phyloP scores from a whole-genome alignment of 2,797 vertebrate species.

The Tadarida brasiliensis region DNA sequence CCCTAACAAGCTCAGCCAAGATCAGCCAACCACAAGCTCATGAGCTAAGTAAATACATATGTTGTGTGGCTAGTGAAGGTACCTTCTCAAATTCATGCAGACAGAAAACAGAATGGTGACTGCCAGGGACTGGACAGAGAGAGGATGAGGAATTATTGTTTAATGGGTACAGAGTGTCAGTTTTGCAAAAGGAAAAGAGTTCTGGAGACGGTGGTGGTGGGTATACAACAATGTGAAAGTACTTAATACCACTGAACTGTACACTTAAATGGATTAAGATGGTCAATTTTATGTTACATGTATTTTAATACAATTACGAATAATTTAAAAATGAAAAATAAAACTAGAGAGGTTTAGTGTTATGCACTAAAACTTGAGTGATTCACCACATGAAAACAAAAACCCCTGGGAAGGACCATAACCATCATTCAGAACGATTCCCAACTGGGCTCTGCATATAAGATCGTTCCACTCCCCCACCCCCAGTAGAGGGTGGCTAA shows the following conservation, averaged over 20 bases:
- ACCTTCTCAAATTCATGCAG: neutral
- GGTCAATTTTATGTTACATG: neutral
- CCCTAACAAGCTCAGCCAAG: neutral
- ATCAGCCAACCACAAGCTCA: neutral
- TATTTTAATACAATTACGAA: neutral
- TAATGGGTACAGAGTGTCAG: neutral
- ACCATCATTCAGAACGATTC: neutral
- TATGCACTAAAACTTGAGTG: neutral
- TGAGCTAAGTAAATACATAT: neutral
- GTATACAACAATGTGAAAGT: neutral
- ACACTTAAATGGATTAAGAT: neutral
- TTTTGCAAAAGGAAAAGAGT: neutral
- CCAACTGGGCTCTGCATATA: neutral
- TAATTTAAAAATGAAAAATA: neutral
- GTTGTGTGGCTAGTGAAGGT: neutral
- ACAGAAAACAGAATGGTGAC: neutral
- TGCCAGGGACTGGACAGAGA: neutral
- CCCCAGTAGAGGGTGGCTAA: neutral
- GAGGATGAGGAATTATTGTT: neutral
- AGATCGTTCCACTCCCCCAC: neutral
- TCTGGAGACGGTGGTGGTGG: neutral
- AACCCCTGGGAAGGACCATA: neutral
- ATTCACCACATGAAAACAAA: neutral
- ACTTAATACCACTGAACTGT: neutral
- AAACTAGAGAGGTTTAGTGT: neutral